Evolutionary conservation across 1,140 invertebrate species (phyloP), one percentile per base, ranked within the genome.

Genomic region (Himalopsyche phryganea): DNA sequence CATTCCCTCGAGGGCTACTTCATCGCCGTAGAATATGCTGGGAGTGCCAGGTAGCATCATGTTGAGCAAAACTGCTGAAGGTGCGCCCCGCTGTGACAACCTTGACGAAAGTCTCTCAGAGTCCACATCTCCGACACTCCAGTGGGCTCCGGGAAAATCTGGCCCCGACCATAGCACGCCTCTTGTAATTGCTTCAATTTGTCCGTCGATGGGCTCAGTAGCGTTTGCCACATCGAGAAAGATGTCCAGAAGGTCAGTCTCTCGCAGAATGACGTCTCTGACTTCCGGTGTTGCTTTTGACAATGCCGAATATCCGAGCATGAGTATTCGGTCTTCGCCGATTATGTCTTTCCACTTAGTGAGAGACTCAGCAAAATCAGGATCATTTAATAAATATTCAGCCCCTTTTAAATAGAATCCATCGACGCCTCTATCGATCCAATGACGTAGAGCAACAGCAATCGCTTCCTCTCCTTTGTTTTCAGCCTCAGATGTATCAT

Each of bases 11-110:
- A 83, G 71, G 13, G 81, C 81, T 58, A 91, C 82, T 78, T 91
- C 90, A 70, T 92, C 89, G 5, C 89, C 89, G 68, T 92, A 91
- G 69, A 91, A 89, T 62, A 92, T 83, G 61, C 80, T 89, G 0
- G 88, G 81, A 7, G 88, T 89, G 4, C 91, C 91, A 1, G 91
- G 90, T 17, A 93, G 69, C 74, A 86, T 84, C 67, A 91, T 79
- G 54, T 86, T 80, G 52, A 92, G 72, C 38, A 90, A 72, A 9
- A 81, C 80, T 1, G 83, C 78, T 2, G 85, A 85, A 48, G 82
- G 69, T 28, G 83, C 85, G 13, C 81, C 82, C 66, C 89, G 87
- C 4, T 69, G 66, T 33, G 73, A 69, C 17, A 78, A 45, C 57
- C 73, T 70, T 9, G 76, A 74, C 1, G 84, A 83, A 11, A 89